Evolutionary conservation across 2,797 vertebrate species (phyloP).

Genomic region (Thripadectes ignobilis): DNA sequence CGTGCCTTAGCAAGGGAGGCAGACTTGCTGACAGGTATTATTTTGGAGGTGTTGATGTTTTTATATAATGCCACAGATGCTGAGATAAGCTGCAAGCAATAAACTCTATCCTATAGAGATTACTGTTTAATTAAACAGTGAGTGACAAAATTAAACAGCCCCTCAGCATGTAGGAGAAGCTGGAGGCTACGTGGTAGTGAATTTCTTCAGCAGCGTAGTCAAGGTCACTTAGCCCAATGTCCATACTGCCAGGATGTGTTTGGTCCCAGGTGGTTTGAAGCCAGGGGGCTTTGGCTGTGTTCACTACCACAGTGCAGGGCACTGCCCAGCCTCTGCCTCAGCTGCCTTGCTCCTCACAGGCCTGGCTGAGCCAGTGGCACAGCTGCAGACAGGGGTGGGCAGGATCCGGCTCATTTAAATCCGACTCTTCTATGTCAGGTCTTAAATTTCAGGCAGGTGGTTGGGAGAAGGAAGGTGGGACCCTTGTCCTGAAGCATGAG

Average conservation of each 20-base stretch:
- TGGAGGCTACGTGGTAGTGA: not conserved
- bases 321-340: not conserved
- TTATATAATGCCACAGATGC: not conserved
- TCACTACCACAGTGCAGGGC: not conserved
- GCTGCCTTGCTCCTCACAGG: not conserved
- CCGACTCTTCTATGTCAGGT: not conserved
- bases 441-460: not conserved
- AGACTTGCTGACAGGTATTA: not conserved
- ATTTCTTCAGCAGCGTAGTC: not conserved
- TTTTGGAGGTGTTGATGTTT: not conserved
- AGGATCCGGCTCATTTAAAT: not conserved
- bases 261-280: not conserved
- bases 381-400: not conserved
- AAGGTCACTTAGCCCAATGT: not conserved
- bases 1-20: not conserved
- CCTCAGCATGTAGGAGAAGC: not conserved
- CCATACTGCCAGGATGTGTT: not conserved
- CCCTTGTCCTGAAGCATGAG: not conserved
- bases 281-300: not conserved
- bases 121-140: conserved; percentile 30
- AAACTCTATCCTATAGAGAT: not conserved
- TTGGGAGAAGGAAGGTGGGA: not conserved
- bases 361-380: not conserved
- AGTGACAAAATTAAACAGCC: not conserved
- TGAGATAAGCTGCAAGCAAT: not conserved